Evolutionary conservation across 2,888 invertebrate genomes (phyloP), one percentile per base, ranked within the genome.

Genomic region (Venusia cambrica): DNA sequence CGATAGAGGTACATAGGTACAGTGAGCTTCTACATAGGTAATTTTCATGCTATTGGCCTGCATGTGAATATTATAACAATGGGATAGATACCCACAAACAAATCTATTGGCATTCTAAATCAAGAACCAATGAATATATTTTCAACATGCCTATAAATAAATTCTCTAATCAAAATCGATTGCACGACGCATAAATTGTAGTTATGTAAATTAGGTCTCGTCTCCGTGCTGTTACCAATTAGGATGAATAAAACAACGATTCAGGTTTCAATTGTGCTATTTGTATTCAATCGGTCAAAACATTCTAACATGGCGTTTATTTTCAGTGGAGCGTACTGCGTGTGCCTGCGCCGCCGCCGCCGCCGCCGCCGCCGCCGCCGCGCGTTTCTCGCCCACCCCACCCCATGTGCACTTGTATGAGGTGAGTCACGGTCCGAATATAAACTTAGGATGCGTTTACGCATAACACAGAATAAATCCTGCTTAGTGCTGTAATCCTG

Each of bases 321-420:
- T 81, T 80, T 64, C 81, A 81, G 81, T 62, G 48, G 53, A 66
- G 66, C 66, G 66, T 62, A 67, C 68, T 63, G 57, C 43, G 61
- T 62, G 74, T 70, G 57, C 43, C 62, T 62, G 74, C 71, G 62
- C 65, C 64, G 57, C 63, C 63, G 71, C 57, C 57, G 59, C 66
- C 55, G 63, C 62, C n/a, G n/a, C n/a, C 71, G 62, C 65, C 64
- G 57, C 63, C 63, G 71, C 57, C 57, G 59, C 66, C 55, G 63
- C 62, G n/a, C n/a, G n/a, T n/a, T n/a, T n/a, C n/a, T n/a, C n/a
- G n/a, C n/a, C n/a, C n/a, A n/a, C n/a, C n/a, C 63, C 60, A 54
- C 65, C 65, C 62, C 74, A 78, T 78, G 79, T 75, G 74, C 73
- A 68, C 73, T 78, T 79, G 78, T 64, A 70, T 73, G 75, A 83